Conservation (phyloP, 2,113 vertebrate species). For the Crypturellus undulatus region DNA sequence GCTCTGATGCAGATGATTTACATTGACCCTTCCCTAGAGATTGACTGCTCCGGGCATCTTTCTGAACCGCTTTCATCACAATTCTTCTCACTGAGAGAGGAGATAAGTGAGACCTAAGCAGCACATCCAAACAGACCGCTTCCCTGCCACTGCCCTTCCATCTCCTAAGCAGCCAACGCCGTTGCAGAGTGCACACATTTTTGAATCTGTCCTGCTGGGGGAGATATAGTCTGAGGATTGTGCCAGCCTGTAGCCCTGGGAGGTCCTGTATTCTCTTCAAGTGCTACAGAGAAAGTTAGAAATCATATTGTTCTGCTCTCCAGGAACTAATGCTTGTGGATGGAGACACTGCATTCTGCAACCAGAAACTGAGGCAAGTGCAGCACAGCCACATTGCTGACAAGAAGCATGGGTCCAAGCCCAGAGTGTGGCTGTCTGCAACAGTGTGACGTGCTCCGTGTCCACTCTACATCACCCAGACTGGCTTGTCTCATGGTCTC, state of each 20-base stretch:
- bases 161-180: background rate
- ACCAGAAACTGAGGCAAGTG: background rate
- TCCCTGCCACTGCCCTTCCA: background rate
- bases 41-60: background rate
- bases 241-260: background rate
- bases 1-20: background rate
- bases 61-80: background rate
- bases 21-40: background rate
- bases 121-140: background rate
- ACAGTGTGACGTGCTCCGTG: background rate
- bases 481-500: background rate
- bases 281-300: background rate
- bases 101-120: background rate
- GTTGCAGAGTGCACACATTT: background rate
- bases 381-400: background rate
- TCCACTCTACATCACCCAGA: too few species aligned
- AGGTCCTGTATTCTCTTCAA: background rate
- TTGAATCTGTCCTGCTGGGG: background rate
- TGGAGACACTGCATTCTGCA: background rate
- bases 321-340: background rate
- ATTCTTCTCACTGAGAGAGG: background rate
- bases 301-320: background rate
- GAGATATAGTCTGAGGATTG: background rate
- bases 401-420: too few species aligned
- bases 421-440: background rate